Conservation (phyloP, 2,797 vertebrate genomes). For the Cacajao melanocephalus region DNA sequence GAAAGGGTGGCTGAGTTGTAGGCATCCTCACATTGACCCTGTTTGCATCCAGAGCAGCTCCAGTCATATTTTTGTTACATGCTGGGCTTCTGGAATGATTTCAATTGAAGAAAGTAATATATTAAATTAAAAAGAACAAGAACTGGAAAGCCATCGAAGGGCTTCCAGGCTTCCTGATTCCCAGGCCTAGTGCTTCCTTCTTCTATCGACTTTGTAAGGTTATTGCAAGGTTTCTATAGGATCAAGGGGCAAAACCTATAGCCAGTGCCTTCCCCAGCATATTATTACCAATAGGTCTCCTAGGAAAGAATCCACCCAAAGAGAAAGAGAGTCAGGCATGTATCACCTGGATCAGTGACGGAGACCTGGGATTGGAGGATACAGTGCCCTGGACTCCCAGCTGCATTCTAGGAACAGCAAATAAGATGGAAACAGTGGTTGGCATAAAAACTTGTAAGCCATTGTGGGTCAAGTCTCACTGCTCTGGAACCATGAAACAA, state of each 20-base stretch:
- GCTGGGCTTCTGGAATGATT: neutral
- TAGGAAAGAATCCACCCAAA: neutral
- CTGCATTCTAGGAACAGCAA: neutral
- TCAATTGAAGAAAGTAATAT: neutral
- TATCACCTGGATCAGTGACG: neutral
- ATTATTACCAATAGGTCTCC: neutral
- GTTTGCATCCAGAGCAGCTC: neutral
- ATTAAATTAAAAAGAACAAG: neutral
- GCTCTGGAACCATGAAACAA: neutral
- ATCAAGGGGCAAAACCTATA: neutral
- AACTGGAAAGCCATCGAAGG: neutral
- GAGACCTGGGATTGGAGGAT: neutral
- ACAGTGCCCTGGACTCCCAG: neutral
- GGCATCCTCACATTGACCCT: rapidly evolving
- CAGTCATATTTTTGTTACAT: neutral
- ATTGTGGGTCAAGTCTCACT: neutral
- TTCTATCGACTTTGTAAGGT: neutral
- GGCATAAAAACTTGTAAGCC: neutral
- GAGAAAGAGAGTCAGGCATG: neutral
- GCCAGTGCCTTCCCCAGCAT: neutral
- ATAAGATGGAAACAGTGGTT: neutral
- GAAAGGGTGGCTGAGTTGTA: neutral
- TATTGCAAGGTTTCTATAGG: neutral
- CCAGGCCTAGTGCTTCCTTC: neutral
- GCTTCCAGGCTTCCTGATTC: neutral